phyloP scores from a whole-genome alignment of 2,113 vertebrate species.

The Cyanistes caeruleus region DNA sequence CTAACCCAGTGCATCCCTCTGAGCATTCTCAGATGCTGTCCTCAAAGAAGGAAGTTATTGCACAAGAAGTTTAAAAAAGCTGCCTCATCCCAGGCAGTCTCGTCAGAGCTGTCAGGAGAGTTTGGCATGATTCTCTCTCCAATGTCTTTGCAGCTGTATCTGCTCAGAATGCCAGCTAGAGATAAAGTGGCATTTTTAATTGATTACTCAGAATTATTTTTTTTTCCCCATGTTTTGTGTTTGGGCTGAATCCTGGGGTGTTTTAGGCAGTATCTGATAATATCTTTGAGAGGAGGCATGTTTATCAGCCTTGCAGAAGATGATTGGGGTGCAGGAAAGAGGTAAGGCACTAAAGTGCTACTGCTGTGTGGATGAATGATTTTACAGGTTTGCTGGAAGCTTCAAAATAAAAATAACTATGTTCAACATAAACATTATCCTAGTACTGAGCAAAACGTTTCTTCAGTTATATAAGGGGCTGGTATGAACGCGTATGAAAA shows the following conservation, averaged over 20 bases:
- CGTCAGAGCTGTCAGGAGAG: neutral
- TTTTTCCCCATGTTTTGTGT: neutral
- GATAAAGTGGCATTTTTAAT: neutral
- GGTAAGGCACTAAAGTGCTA: fast-evolving
- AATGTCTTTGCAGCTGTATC: neutral
- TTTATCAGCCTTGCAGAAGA: neutral
- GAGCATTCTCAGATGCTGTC: neutral
- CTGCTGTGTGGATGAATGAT: neutral
- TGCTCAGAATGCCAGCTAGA: neutral
- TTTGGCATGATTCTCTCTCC: neutral
- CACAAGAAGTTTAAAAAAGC: neutral
- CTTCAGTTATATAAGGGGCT: neutral
- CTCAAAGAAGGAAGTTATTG: neutral
- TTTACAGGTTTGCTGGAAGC: neutral
- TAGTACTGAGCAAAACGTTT: neutral
- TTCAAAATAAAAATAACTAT: neutral
- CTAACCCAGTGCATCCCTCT: neutral
- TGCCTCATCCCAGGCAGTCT: neutral
- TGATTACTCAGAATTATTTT: neutral
- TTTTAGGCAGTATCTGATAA: neutral
- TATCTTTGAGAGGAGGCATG: neutral
- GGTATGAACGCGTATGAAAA: neutral
- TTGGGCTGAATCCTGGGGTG: neutral
- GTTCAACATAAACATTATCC: neutral
- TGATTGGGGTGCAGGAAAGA: neutral